Base-by-base conservation (phyloP, 2,888 invertebrate species). In the Oligia latruncula region DNA sequence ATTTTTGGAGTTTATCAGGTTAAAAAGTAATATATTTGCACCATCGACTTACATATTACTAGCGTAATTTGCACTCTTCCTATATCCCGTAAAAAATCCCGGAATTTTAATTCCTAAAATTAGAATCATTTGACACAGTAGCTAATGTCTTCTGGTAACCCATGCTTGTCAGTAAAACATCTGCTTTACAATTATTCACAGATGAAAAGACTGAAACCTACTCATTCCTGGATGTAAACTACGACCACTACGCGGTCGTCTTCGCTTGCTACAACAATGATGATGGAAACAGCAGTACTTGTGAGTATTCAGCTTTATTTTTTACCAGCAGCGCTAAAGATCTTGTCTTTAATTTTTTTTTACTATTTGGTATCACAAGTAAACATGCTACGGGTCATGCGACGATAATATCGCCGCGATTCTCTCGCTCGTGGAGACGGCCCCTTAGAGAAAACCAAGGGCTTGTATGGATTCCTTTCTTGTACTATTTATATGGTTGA, bases 161-260 rank as follows among this genome's bases (percentile, higher is more conserved):
- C 0, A 35, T 23, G 35, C 8, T 46, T 73, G 1, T 23, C 9
- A 67, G 6, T 75, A 17, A 78, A 9, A 15, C 13, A 29, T 70
- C 1, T 17, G 20, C 4, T n/a, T 43, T 71, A 58, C 6, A 64
- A 20, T 73, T 94, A 20, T 73, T 94, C 92, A 1, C 94, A 96
- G 96, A 96, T 91, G 89, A 95, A 62, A 95, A 94, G 89, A 92
- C 92, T 0, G 95, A 96, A 86, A 94, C 92, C 0, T 96, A 96
- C 79, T 94, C 94, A 0, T 94, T 96, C 71, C 80, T 96, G 84
- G 95, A 95, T 55, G 95, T 96, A 64, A 93, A 95, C 83, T 96
- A 96, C 62, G 96, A 95, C 35, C 96, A 96, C 80, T 96, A 95
- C n/a, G 96, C 96, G 0, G 94, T 96, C 0, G 88, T 96, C 55